Base-by-base conservation (phyloP, 2,113 vertebrate genomes). In the Himantopus leucocephalus region DNA sequence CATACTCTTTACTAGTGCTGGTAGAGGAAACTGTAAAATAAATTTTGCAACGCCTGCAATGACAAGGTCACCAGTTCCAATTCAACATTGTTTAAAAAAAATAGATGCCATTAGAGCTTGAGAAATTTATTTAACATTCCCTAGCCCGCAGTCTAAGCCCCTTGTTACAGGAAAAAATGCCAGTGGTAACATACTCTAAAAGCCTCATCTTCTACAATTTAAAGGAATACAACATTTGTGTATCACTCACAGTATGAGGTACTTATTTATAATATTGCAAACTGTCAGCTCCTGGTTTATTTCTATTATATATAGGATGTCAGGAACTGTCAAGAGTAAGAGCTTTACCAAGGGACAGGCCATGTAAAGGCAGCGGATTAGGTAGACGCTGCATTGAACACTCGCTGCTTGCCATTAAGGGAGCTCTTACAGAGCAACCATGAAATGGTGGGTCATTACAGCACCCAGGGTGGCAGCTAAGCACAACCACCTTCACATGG, bases 261-360 rank as follows among this genome's bases (percentile, higher is more conserved):
- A 91, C 95, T 96, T 97, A 96, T 93, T 95, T 96, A 88, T 90
- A 92, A 94, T 76, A 80, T 45, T 87, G 89, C 84, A 94, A 95
- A 95, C 94, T 91, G 94, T 86, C 94, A 93, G 68, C 64, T 84
- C 59, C 85, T 48, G 64, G 45, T 88, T 91, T 71, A 77, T 84
- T 94, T 72, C 85, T 68, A n/a, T 84, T 94, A 63, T 14, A 85
- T 3, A 50, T 10, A 45, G 70, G 47, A 72, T 92, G 84, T 95
- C 95, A 93, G 85, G 55, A 95, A 47, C 67, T 93, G 92, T 83
- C 93, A 96, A 24, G 88, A 92, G n/a, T 75, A 81, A 85, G 53
- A 85, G 85, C 55, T 83, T 79, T 27, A 70, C 67, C 71, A 50
- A 55, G 85, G 88, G 78, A 66, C 45, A 70, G 72, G 85, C 62